Evolutionary conservation across 2,888 invertebrate genomes (phyloP), one percentile per base, ranked within the genome.

Genomic region (Drosophila prolongata): DNA sequence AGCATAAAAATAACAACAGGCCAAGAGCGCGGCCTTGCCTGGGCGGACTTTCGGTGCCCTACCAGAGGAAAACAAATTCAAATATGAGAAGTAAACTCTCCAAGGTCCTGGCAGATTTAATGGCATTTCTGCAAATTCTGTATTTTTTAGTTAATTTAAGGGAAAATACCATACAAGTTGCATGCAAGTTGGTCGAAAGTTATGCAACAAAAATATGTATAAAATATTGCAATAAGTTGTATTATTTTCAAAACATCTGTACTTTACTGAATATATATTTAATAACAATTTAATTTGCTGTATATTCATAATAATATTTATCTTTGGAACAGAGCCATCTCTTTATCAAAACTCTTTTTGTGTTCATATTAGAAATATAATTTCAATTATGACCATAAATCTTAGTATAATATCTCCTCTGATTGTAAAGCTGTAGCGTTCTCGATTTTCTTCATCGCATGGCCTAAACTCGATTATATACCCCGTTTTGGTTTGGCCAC

Each of bases 1-100:
- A 74, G 71, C 64, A 52, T 35, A 62, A 78, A 78, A 70, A 69
- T 69, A 69, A 68, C 61, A 70, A 67, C 54, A 62, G 57, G 49
- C 58, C 68, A 65, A 70, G 54, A 44, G 47, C 55, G 38, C 54
- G 54, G 50, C 59, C 68, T 60, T 16, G 56, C 54, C 57, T 53
- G 44, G 65, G 49, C 61, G 74, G 77, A 68, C 71, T 72, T 65
- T 74, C 66, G 40, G 54, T 47, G 55, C 60, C 57, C 77, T 72
- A 74, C 81, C 24, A 34, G n/a, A 14, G 30, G 19, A 34, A 19
- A 27, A 27, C 0, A 10, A 43, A 16, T 30, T 14, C 11, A 4
- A 37, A 30, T 27, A 43, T n/a, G 0, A 8, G 16, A 24, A 10
- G 43, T 6, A 37, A 27, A 27, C 14, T 9, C 11, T 11, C 13